These are phyloP conservation scores for Helarctos malayanus DNA, from an alignment of 2,797 vertebrate genomes.

Conservation along the genomic window DNA sequence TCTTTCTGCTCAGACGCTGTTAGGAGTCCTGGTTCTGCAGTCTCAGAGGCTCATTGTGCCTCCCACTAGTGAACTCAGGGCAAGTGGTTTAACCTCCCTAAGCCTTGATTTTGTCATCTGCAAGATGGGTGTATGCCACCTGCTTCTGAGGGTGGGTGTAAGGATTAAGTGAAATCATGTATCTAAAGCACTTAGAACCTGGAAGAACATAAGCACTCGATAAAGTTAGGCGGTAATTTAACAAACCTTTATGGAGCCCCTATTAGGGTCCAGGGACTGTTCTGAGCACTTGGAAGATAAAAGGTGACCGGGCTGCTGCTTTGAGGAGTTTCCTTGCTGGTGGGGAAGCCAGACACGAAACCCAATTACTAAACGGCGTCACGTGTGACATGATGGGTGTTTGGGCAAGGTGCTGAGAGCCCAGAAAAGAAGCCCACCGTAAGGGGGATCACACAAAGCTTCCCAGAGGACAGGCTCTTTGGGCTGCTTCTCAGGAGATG, in stretches of 20 bases:
- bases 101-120: constrained; percentile 52
- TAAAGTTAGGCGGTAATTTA: constrained; percentile 76
- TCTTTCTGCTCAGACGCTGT: neutral
- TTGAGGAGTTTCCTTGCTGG: constrained; percentile 82
- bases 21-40: neutral
- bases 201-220: constrained; percentile 69
- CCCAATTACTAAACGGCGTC: constrained; percentile 78
- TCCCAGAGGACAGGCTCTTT: constrained; percentile 61
- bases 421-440: constrained; percentile 42
- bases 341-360: constrained; percentile 85
- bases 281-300: constrained; percentile 84
- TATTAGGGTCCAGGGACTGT: constrained; percentile 79
- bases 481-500: constrained; percentile 3
- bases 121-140: constrained; percentile 27
- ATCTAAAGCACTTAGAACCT: constrained; percentile 72
- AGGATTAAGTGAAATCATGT: neutral
- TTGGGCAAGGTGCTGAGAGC: constrained; percentile 16
- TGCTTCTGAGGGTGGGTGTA: neutral
- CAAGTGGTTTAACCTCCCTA: constrained; percentile 55
- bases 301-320: constrained; percentile 83
- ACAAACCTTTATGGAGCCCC: constrained; percentile 84
- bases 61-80: constrained; percentile 45
- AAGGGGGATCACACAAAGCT: constrained; percentile 20
- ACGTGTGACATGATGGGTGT: constrained; percentile 25
- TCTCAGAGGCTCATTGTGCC: neutral